Base-by-base conservation (phyloP, 2,888 invertebrate species). In the Drosophila eohydei region DNA sequence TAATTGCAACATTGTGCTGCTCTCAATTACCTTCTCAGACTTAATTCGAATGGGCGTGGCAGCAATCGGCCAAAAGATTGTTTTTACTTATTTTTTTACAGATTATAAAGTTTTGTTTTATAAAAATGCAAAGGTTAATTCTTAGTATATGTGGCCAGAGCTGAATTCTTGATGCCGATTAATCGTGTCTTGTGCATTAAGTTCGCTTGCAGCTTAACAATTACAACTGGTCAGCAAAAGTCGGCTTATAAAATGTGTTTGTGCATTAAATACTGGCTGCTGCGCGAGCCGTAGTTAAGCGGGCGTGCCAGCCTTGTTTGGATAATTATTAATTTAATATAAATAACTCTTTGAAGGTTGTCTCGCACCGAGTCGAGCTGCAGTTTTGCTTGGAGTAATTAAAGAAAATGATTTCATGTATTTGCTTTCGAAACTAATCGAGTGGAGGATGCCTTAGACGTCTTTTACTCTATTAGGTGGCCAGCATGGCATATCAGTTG, bases 111-210 rank as follows among this genome's bases (percentile, higher is more conserved):
- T 44, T 48, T 48, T 12, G 5, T 51, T n/a, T 32, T 28, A 28
- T 12, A 8, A 34, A 21, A 59, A 59, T 52, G 26, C 72, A 72
- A 71, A 66, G 72, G 66, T 72, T 57, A 72, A 66, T 66, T 44
- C 28, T 32, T 7, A n/a, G 9, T 50, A 16, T 28, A 26, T 40
- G 40, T 52, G 57, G 68, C 40, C 21, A 28, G 43, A 44, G 28
- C 34, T 40, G 51, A 65, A 55, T 56, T 71, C 43, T 56, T 16
- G 32, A 50, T 28, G 51, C 57, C 41, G 56, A 54, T 21, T 38
- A 46, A 32, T 46, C 44, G 38, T 34, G 55, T 48, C 36, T 51
- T 28, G 50, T n/a, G 65, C 44, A 40, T 58, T 52, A 16, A 40
- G 32, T 16, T n/a, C 34, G 41, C 34, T 67, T 6, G 30, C 16